phyloP scores from a whole-genome alignment of 2,888 invertebrate species.

The Rhorus exstirpatorius region DNA sequence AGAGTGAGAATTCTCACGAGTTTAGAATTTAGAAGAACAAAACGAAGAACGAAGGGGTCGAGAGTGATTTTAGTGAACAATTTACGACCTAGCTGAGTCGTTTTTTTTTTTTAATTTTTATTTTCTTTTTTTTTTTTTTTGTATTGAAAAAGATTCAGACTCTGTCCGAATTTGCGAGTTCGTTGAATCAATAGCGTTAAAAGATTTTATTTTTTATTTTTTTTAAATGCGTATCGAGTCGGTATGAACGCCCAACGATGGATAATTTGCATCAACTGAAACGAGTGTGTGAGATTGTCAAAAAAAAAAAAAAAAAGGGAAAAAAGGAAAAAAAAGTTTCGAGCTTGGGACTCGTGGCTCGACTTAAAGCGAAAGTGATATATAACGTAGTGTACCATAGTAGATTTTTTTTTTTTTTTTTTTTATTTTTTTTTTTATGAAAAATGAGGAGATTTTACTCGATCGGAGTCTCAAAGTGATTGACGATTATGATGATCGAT shows the following conservation, averaged over 20 bases:
- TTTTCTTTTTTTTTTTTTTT: too few species aligned
- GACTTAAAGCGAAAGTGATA: conserved; percentile 67
- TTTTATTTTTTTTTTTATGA: conserved; percentile 24
- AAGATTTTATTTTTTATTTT: conserved; percentile 25
- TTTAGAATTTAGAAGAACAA: background rate
- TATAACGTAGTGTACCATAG: conserved; percentile 56
- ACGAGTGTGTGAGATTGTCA: background rate
- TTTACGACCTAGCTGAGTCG: conserved; percentile 25
- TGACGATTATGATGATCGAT: conserved; percentile 53
- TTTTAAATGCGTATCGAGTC: conserved; percentile 29
- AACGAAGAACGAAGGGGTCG: background rate
- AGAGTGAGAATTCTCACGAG: too few species aligned
- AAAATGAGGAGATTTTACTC: conserved; percentile 13
- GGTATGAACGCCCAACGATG: conserved; percentile 8
- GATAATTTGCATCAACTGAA: background rate
- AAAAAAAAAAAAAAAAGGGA: conserved; percentile 19
- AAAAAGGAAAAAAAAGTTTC: conserved; percentile 39
- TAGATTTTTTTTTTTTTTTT: conserved; percentile 24
- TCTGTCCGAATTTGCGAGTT: conserved; percentile 46
- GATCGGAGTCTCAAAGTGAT: conserved; percentile 14
- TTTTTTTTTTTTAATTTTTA: conserved; percentile 27
- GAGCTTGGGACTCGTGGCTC: conserved; percentile 60
- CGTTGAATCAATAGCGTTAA: conserved; percentile 28
- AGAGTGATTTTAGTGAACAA: conserved; percentile 44
- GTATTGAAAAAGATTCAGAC: conserved; percentile 39